Evolutionary conservation across 53 echinoderm and acorn worm species (phyloP).

Genomic region (Apostichopus leukothele): DNA sequence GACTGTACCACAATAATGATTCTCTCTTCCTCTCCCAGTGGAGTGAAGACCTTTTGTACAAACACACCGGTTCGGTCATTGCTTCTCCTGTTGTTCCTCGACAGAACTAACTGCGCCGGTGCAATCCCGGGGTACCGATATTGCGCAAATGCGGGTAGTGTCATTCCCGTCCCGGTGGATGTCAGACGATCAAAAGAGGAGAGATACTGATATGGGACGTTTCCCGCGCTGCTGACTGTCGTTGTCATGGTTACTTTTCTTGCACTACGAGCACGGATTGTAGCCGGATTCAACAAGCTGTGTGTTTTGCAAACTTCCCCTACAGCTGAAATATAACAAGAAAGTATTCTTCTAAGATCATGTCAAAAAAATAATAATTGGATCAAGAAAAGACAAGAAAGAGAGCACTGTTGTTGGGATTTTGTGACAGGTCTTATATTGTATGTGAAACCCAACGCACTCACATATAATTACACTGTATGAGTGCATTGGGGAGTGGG

Average conservation of each 20-base stretch:
- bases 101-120: not conserved
- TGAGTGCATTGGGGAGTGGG: no score
- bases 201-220: conserved; percentile 6
- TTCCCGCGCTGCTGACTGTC: conserved; percentile 6
- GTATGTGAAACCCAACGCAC: no score
- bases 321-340: not conserved
- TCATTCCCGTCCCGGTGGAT: not conserved
- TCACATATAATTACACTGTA: no score
- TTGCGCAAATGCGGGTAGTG: not conserved
- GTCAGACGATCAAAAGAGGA: conserved; percentile 8
- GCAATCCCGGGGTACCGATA: not conserved
- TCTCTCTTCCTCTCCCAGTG: conserved; percentile 6
- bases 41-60: conserved; percentile 5
- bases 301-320: conserved; percentile 4
- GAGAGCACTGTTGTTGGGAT: no score
- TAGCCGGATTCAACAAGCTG: conserved; percentile 8
- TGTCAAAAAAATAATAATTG: no score
- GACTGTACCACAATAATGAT: not conserved
- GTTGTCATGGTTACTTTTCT: not conserved
- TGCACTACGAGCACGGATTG: not conserved
- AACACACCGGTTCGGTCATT: conserved; percentile 1
- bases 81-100: not conserved
- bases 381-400: no score
- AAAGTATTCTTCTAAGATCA: no score
- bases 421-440: no score